Conservation (phyloP, 2,113 vertebrate genomes). For the Benitochromis conjunctus region DNA sequence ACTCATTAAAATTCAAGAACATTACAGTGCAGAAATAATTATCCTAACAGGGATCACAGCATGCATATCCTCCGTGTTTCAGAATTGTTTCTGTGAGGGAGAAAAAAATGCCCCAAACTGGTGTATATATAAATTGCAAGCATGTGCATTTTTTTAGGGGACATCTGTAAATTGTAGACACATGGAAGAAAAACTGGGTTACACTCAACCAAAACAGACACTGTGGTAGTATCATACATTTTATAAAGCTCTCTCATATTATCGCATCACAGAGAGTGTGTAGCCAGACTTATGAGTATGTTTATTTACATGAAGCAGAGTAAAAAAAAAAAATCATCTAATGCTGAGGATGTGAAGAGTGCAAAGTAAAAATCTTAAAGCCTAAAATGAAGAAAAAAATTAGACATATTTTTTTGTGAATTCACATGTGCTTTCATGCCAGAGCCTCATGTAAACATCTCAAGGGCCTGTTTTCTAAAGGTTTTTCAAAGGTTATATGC, state of each 20-base stretch:
- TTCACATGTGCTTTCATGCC: not conserved
- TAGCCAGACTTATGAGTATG: not conserved
- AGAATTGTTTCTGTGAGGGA: not conserved
- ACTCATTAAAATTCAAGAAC: not conserved
- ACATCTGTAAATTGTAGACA: not conserved
- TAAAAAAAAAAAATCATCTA: not conserved
- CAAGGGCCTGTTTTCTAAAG: slow-evolving; percentile 21
- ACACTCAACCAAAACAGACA: not conserved
- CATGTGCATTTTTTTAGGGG: not conserved
- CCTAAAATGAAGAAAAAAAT: not conserved
- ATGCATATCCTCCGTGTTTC: not conserved
- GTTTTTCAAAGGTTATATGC: slow-evolving; percentile 48
- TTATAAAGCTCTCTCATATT: not conserved
- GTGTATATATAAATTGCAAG: not conserved
- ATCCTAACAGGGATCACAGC: not conserved
- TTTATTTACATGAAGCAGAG: not conserved
- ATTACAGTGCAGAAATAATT: not conserved
- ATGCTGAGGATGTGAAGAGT: not conserved
- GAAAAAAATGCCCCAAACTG: not conserved
- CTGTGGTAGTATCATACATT: not conserved
- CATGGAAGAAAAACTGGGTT: not conserved
- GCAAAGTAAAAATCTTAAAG: not conserved
- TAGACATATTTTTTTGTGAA: not conserved
- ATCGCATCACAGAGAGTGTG: not conserved
- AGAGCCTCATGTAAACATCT: slow-evolving; percentile 13